Percentiles rank a stretch among this genome's conserved stretches.
These are phyloP conservation scores for Pterostichus madidus DNA, from an alignment of 2,888 invertebrate genomes.

Conservation along the genomic window DNA sequence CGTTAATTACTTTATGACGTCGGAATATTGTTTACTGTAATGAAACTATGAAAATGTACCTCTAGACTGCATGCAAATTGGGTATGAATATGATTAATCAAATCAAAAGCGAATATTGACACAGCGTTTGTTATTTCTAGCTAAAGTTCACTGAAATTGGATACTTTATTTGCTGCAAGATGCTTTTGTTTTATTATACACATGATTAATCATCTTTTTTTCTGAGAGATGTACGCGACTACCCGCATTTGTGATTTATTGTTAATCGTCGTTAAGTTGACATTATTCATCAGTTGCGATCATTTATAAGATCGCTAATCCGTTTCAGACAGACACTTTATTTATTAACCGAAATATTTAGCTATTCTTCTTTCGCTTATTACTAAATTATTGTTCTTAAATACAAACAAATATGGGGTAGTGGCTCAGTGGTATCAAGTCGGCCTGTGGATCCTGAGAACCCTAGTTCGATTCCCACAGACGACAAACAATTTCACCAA, in stretches of 20 bases:
- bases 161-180: slow-evolving; percentile 3
- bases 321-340: not conserved
- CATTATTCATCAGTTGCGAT: slow-evolving; percentile 35
- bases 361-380: no score
- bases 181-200: slow-evolving; percentile 24
- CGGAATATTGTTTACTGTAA: slow-evolving; percentile 35
- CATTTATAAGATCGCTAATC: slow-evolving; percentile 16
- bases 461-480: no score
- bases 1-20: slow-evolving; percentile 41
- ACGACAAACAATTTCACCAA: no score
- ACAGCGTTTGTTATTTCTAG: slow-evolving; percentile 12
- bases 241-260: slow-evolving; percentile 45
- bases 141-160: not conserved
- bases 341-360: no score
- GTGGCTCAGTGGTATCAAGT: no score
- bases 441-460: no score
- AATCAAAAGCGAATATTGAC: slow-evolving; percentile 26
- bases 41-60: slow-evolving; percentile 50
- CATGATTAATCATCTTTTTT: slow-evolving; percentile 50
- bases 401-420: no score
- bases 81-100: slow-evolving; percentile 50
- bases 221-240: slow-evolving; percentile 10
- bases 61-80: slow-evolving; percentile 44
- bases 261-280: slow-evolving; percentile 21
- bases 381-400: no score